phyloP scores from a whole-genome alignment of 2,888 invertebrate species.

The Drosophila subquinaria region DNA sequence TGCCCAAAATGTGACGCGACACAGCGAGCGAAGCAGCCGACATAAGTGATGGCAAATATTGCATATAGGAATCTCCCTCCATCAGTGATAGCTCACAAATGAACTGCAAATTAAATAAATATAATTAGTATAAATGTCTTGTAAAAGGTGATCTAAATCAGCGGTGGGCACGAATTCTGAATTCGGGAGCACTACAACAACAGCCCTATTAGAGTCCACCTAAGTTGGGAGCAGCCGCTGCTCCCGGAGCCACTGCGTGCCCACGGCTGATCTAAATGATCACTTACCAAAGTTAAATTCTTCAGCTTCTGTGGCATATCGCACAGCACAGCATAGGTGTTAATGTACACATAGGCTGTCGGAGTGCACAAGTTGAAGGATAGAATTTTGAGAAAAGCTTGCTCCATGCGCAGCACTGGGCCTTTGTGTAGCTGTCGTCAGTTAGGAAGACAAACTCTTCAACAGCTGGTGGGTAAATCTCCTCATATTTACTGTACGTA shows the following conservation, averaged over 20 bases:
- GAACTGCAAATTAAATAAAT: constrained; percentile 87
- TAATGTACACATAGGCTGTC: constrained; percentile 94
- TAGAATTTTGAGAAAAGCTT: constrained; percentile 94
- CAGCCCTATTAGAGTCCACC: too few relatives aligned
- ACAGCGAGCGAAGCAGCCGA: constrained; percentile 93
- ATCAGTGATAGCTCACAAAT: constrained; percentile 93
- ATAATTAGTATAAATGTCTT: neutral
- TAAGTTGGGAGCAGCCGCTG: too few relatives aligned
- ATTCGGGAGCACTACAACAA: too few relatives aligned
- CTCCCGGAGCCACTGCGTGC: too few relatives aligned
- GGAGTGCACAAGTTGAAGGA: constrained; percentile 96
- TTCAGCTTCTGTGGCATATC: constrained; percentile 90
- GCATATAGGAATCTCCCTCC: constrained; percentile 94
- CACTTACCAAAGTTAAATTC: constrained; percentile 90
- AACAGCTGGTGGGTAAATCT: constrained; percentile 98
- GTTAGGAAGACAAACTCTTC: constrained; percentile 99
- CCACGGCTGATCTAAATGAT: neutral
- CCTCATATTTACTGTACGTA: constrained; percentile 98
- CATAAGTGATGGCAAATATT: constrained; percentile 92
- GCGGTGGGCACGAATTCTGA: too few relatives aligned
- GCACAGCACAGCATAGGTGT: constrained; percentile 90
- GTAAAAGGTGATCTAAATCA: neutral
- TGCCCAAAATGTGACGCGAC: constrained; percentile 90
- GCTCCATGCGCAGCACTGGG: constrained; percentile 97
- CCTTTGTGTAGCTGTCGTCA: constrained; percentile 97